phyloP scores from a whole-genome alignment of 2,888 invertebrate genomes.

The Chaetoderma sp. region DNA sequence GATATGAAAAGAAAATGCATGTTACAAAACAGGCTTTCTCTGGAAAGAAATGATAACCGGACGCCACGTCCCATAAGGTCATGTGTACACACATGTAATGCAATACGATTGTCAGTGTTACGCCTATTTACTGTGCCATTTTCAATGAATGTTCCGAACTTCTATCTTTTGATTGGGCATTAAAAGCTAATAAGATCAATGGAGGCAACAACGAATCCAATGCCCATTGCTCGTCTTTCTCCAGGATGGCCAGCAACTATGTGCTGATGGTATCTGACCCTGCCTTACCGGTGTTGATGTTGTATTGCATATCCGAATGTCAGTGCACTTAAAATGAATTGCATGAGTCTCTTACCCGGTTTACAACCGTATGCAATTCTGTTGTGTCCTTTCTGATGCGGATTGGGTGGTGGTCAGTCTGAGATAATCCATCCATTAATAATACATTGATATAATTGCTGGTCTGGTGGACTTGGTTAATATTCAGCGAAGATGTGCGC shows the following conservation, averaged over 20 bases:
- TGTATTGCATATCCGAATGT: neutral
- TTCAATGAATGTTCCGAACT: too few relatives aligned
- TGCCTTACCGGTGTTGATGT: constrained; percentile 5
- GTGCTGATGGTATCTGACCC: neutral
- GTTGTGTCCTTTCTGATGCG: constrained; percentile 1
- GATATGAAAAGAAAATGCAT: too few relatives aligned
- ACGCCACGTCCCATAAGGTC: too few relatives aligned
- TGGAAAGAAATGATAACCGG: too few relatives aligned
- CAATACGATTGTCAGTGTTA: too few relatives aligned
- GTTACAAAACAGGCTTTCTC: too few relatives aligned
- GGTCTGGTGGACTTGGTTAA: constrained; percentile 19
- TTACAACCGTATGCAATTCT: constrained; percentile 5
- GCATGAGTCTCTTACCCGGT: neutral
- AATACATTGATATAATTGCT: constrained; percentile 3
- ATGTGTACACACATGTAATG: too few relatives aligned
- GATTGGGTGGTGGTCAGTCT: neutral
- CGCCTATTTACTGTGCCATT: too few relatives aligned
- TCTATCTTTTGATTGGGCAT: too few relatives aligned
- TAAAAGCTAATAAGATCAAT: too few relatives aligned
- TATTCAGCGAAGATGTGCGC: constrained; percentile 10
- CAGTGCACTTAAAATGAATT: constrained; percentile 7
- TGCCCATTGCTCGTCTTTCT: neutral
- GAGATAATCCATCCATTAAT: constrained; percentile 7
- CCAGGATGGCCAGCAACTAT: neutral
- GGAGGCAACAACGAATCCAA: too few relatives aligned